Base-by-base conservation (phyloP, 2,888 invertebrate species). In the Conops quadrifasciatus region DNA sequence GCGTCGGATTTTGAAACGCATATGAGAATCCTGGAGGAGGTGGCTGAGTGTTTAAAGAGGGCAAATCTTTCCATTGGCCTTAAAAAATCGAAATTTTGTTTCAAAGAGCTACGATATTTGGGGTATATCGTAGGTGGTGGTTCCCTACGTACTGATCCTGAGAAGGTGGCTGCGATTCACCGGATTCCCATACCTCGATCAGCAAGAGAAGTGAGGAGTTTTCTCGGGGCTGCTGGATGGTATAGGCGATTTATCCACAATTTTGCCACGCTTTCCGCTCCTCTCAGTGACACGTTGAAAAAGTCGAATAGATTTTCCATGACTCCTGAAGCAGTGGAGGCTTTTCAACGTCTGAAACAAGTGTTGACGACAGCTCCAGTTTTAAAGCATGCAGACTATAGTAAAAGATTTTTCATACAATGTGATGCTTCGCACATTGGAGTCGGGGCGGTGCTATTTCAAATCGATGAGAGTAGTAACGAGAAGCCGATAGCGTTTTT, bases 41-140 rank as follows among this genome's bases (percentile, higher is more conserved):
- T 74, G n/a, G 70, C 72, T 2, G 51, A 66, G 2, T 69, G 69
- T 5, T 30, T 74, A 2, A 72, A 30, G 36, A n/a, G 47, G 1
- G 72, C 71, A 5, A 66, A 69, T 16, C 51, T 75, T 1, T 72
- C 75, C 0, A 75, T 75, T 1, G 73, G 72, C 15, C 19, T 75
- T 0, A 47, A 71, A 19, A 73, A 76, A 47, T 73, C 71, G 0
- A 60, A 67, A 24, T 73, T 74, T 45, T 73, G 73, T 24, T 73
- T 72, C 47, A 36, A 70, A 56, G 68, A 75, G 43, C 4, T 75
- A 0, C 67, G 65, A 51, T 71, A 71, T 43, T 5, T 71, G 16
- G 72, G 60, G 5, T 71, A 56, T 15, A 56, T 73, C 3, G 67
- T 74, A 3, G 74, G 73, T 1, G 59, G 60, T 3, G 71, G 71